Conservation (phyloP, 1,140 invertebrate species). For the Armadillidium nasatum region DNA sequence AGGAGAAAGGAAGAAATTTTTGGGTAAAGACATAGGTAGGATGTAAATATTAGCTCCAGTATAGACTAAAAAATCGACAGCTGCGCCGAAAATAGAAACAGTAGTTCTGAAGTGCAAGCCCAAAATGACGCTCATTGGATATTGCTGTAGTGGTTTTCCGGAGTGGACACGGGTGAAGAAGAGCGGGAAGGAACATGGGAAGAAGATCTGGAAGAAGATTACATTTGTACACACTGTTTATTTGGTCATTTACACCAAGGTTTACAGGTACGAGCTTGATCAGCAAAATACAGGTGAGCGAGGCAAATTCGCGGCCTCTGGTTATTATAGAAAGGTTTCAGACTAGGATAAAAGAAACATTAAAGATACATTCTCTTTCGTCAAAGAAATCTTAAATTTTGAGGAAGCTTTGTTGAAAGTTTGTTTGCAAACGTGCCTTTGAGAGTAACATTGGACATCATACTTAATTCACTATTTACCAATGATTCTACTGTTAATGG, state of each 20-base stretch:
- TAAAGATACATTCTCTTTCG: too few species aligned
- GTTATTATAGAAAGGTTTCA: background rate
- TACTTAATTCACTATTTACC: too few species aligned
- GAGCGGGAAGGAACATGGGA: background rate
- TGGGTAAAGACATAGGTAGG: background rate
- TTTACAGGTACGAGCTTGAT: background rate
- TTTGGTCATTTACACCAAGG: slow-evolving; percentile 18
- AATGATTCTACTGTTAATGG: too few species aligned
- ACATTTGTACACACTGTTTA: background rate
- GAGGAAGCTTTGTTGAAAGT: too few species aligned
- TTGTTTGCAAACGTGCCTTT: too few species aligned
- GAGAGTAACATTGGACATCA: too few species aligned
- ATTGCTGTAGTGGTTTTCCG: background rate
- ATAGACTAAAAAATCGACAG: background rate
- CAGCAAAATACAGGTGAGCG: background rate
- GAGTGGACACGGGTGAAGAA: background rate
- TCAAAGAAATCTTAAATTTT: too few species aligned
- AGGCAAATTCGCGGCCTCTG: background rate
- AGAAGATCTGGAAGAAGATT: slow-evolving; percentile 11
- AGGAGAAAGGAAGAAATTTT: background rate
- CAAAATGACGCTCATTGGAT: background rate
- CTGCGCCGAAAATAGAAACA: background rate
- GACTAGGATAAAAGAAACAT: background rate
- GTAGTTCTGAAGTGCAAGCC: background rate
- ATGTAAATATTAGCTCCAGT: background rate